These are phyloP conservation scores for Felis chaus DNA, from an alignment of 2,113 vertebrate genomes.

Conservation along the genomic window DNA sequence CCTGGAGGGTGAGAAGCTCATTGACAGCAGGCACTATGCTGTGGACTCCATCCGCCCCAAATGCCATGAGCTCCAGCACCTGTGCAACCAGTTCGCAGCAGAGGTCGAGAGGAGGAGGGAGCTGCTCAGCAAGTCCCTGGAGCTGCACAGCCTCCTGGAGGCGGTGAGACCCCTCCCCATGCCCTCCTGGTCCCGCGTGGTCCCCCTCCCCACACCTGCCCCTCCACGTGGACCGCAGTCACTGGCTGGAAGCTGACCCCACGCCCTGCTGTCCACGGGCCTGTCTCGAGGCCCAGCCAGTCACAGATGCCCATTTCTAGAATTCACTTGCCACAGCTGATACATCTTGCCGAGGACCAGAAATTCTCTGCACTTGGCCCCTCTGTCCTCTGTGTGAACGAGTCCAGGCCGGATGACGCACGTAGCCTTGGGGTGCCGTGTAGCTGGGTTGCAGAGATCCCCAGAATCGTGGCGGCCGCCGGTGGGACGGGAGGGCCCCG, in stretches of 20 bases:
- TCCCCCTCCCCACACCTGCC: background rate
- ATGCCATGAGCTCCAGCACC: slow-evolving; percentile 90
- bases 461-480: rapidly evolving
- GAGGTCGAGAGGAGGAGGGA: slow-evolving; percentile 83
- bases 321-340: background rate
- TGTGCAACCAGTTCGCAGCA: slow-evolving; percentile 83
- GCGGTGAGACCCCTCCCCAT: slow-evolving; percentile 83
- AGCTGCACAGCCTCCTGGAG: slow-evolving; percentile 92
- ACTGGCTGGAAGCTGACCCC: background rate
- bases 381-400: background rate
- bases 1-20: slow-evolving; percentile 88
- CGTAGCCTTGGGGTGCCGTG: rapidly evolving
- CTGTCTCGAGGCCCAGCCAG: background rate
- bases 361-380: too few relatives aligned
- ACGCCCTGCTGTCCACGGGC: background rate
- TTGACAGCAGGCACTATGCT: slow-evolving; percentile 93
- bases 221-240: rapidly evolving
- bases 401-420: rapidly evolving
- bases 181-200: rapidly evolving
- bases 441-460: background rate
- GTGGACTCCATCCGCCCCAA: slow-evolving; percentile 96
- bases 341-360: background rate
- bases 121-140: slow-evolving; percentile 90
- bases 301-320: background rate
- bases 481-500: background rate